These are phyloP conservation scores for Diabrotica virgifera DNA, from an alignment of 1,140 invertebrate genomes.

Conservation along the genomic window DNA sequence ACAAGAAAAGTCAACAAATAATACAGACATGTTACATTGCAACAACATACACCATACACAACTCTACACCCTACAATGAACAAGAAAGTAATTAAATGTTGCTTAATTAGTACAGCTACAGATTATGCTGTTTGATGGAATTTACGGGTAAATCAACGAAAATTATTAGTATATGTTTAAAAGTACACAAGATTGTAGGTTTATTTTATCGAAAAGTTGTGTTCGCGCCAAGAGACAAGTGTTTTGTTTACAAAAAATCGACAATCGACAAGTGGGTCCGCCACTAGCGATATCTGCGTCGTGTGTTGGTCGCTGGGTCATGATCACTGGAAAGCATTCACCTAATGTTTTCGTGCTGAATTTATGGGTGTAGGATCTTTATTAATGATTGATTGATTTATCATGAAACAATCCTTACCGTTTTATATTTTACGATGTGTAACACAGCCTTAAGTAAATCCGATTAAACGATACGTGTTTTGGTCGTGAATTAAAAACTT, in stretches of 20 bases:
- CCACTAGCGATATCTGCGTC: conserved; percentile 12
- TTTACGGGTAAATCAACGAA: too few species aligned
- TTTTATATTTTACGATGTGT: conserved; percentile 45
- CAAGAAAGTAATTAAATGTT: too few species aligned
- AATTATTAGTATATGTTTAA: too few species aligned
- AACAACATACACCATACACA: too few species aligned
- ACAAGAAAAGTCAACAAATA: too few species aligned
- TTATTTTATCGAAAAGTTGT: too few species aligned
- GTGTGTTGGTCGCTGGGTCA: conserved; percentile 24
- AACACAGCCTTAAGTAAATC: conserved; percentile 46
- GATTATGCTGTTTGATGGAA: too few species aligned
- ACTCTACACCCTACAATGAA: too few species aligned
- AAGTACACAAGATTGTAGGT: too few species aligned
- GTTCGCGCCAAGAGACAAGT: conserved; percentile 22
- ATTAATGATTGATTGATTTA: conserved; percentile 5
- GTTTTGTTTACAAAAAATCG: conserved; percentile 18
- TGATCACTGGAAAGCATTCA: conserved; percentile 15
- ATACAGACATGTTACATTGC: too few species aligned
- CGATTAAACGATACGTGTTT: conserved; percentile 44
- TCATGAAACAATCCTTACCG: conserved; percentile 36
- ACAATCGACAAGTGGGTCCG: conserved; percentile 28
- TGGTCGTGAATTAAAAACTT: conserved; percentile 39
- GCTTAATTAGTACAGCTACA: too few species aligned
- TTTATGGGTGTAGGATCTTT: conserved; percentile 8
- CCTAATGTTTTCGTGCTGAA: conserved; percentile 11